Evolutionary conservation across 2,797 vertebrate genomes (phyloP).

Genomic region (Cyclopterus lumpus): DNA sequence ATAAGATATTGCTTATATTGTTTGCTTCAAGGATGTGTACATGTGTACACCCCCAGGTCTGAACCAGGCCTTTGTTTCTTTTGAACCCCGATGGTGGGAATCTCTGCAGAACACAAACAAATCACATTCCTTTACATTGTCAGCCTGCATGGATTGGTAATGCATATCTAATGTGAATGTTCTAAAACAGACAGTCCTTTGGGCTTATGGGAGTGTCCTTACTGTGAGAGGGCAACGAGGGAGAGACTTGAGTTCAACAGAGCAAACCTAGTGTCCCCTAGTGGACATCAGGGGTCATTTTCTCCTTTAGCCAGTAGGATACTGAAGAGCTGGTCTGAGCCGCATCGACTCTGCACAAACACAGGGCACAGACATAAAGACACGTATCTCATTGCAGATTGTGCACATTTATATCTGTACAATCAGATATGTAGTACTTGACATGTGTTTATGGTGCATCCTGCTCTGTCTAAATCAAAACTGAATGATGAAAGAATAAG

Average conservation of each 20-base stretch:
- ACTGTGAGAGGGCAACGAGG: slow-evolving; percentile 34
- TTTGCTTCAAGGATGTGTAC: too few species aligned
- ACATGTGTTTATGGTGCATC: slow-evolving; percentile 52
- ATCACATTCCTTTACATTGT: slow-evolving; percentile 8
- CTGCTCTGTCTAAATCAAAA: slow-evolving; percentile 60
- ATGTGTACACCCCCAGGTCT: neutral
- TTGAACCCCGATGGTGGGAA: neutral
- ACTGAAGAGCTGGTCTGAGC: slow-evolving; percentile 22
- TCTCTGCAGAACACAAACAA: slow-evolving; percentile 18
- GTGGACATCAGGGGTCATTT: slow-evolving; percentile 60
- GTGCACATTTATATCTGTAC: slow-evolving; percentile 46
- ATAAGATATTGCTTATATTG: too few species aligned
- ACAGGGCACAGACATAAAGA: slow-evolving; percentile 8
- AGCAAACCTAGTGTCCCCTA: slow-evolving; percentile 74
- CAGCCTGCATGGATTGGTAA: slow-evolving; percentile 60
- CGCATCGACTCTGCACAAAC: slow-evolving; percentile 34
- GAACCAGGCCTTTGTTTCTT: neutral
- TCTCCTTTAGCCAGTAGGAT: slow-evolving; percentile 3
- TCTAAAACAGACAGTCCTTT: slow-evolving; percentile 64
- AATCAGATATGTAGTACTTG: slow-evolving; percentile 50
- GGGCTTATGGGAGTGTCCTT: slow-evolving; percentile 55
- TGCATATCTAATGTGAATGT: slow-evolving; percentile 55
- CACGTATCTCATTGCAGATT: slow-evolving; percentile 45
- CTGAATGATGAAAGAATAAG: slow-evolving; percentile 51
- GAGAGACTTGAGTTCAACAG: slow-evolving; percentile 37